These are phyloP conservation scores for Lepisosteus osseus DNA, from an alignment of 2,113 vertebrate species.

Conservation along the genomic window DNA sequence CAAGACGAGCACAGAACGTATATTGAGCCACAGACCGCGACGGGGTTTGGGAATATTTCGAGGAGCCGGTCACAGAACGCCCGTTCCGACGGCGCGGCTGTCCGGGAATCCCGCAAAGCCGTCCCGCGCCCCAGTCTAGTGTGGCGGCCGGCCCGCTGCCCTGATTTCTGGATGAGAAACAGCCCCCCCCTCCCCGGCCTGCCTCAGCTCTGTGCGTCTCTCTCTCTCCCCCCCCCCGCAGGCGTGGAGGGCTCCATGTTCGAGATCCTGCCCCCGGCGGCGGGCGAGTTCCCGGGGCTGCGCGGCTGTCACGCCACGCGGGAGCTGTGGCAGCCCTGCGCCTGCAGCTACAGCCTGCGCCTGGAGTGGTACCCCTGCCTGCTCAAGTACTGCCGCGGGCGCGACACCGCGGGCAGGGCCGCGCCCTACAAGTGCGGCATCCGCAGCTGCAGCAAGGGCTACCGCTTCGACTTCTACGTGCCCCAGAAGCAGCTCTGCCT, in stretches of 20 bases:
- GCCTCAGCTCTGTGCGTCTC: background rate
- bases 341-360: constrained; percentile 81
- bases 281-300: constrained; percentile 54
- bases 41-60: too few species aligned
- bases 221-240: constrained; percentile 36
- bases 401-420: constrained; percentile 68
- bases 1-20: too few species aligned
- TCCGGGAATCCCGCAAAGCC: too few species aligned
- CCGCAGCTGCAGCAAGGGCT: constrained; percentile 94
- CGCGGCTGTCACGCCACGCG: constrained; percentile 67
- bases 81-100: too few species aligned
- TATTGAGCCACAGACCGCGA: too few species aligned
- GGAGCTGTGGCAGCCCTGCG: constrained; percentile 80
- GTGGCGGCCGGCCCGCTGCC: too few species aligned
- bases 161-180: too few species aligned
- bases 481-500: constrained; percentile 88
- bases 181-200: too few species aligned
- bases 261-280: constrained; percentile 70
- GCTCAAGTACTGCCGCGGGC: constrained; percentile 89
- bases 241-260: constrained; percentile 87
- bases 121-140: too few species aligned
- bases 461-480: constrained; percentile 84
- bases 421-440: constrained; percentile 95
- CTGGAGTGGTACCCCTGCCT: constrained; percentile 96
- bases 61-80: too few species aligned